Percentiles rank a stretch among this genome's conserved stretches.
phyloP scores from a whole-genome alignment of 2,113 vertebrate species.

The Toxotes jaculatrix region DNA sequence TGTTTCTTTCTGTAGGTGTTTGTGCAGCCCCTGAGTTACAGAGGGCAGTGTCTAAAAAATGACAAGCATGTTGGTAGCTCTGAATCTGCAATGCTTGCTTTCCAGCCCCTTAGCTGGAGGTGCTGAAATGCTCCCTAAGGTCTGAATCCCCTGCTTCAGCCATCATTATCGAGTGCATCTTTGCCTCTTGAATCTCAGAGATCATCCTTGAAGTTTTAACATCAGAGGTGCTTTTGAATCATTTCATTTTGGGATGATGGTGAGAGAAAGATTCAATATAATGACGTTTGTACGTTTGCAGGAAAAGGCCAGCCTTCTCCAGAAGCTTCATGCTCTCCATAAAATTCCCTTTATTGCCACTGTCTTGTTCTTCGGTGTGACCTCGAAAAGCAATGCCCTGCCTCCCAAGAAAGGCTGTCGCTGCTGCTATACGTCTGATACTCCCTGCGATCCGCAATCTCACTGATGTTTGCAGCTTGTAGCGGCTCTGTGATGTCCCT shows the following conservation, averaged over 20 bases:
- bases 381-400: background rate
- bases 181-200: conserved; percentile 6
- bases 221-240: background rate
- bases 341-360: background rate
- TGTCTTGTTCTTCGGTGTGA: background rate
- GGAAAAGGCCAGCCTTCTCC: background rate
- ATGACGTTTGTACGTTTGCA: background rate
- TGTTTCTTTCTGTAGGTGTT: background rate
- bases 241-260: background rate
- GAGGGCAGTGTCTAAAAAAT: conserved; percentile 3
- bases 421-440: background rate
- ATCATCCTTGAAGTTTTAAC: background rate
- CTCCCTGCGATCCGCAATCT: background rate
- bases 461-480: background rate
- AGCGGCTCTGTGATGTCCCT: background rate
- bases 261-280: background rate
- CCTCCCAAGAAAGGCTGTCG: too few species aligned
- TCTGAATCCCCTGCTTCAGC: background rate
- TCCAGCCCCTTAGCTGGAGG: background rate
- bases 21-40: background rate
- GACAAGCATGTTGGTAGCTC: background rate
- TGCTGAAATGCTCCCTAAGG: background rate
- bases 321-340: background rate
- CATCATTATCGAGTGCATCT: background rate
- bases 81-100: background rate